Base-by-base conservation (phyloP, 1,140 invertebrate species). In the Doryteuthis pealeii region DNA sequence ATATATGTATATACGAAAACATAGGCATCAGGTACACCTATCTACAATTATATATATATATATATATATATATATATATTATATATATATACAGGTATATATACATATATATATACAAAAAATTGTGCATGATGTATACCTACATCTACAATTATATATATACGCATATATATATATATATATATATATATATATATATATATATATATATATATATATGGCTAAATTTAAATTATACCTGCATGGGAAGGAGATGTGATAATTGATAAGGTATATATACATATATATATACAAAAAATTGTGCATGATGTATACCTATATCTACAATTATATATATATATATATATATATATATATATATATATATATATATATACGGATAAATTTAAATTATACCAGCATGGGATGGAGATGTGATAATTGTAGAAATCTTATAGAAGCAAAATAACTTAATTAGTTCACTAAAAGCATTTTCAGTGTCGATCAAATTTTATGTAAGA, bases 191-290 rank as follows among this genome's bases (percentile, higher is more conserved):
- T 74, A 66, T 74, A 67, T 49, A 22, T 69, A 54, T 72, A 68
- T 69, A 62, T 76, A 58, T 72, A 72, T 70, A 65, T 70, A 70
- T 73, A 54, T 76, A 72, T 73, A 45, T 73, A 54, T 74, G 45
- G 33, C 54, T 70, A 45, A 6, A 73, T 76, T 22, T 40, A 40
- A 5, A 40, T 3, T 35, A 62, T 75, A 68, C 32, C 32, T 71
- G n/a, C 35, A 28, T 28, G 45, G 65, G 68, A 33, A 26, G 28
- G 26, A 62, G 10, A 58, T 18, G 58, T 26, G 12, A 74, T 40
- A 40, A 40, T 3, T 3, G 35, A 40, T 40, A 5, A 40, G 35
- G 35, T 40, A 40, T 40, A 40, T 40, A 76, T 26, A 67, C 26
- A 45, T 35, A 40, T n/a, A 66, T 33, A 28, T 49, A 70, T 45